Base-by-base conservation (phyloP, 2,113 vertebrate genomes). In the Azemiops feae region DNA sequence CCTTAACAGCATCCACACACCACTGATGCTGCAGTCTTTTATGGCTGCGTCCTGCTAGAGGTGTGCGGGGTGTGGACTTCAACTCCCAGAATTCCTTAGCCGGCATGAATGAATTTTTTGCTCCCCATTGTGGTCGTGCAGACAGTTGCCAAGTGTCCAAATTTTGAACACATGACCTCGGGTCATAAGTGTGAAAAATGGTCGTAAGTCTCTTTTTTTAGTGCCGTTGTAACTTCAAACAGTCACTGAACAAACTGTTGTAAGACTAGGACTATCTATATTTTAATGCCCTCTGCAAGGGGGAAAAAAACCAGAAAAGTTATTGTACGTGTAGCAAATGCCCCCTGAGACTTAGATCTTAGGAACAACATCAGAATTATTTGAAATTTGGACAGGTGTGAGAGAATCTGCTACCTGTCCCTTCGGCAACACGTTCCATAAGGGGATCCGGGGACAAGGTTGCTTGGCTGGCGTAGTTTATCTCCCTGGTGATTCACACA, bases 31-130 rank as follows among this genome's bases (percentile, higher is more conserved):
- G 85, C 87, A 23, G 43, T 23, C 11, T 60, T 45, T 45, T 18
- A 30, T 23, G 45, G 58, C 10, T 1, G 30, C 52, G 27, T 6
- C 18, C 57, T 27, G 0, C 6, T 0, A 0, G 5, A 16, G 18
- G 5, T 2, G 12, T 34, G 30, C 6, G 11, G 4, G 27, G 11
- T 11, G 60, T 30, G 30, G 30, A 64, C 60, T 69, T 69, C 60
- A 12, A 69, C 60, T 69, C 30, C 60, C 60, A 69, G 60, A 69
- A 69, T 69, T 69, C 60, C 60, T 30, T 30, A n/a, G 64, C 64
- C 14, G 16, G 64, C 64, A n/a, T 5, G 25, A 60, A 27, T 60
- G 25, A 27, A 60, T 60, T 50, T 50, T 50, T 50, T 50, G 47
- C 47, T 50, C 47, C 47, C 47, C 8, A 50, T 50, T 50, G 47